These are phyloP conservation scores for Xiphophorus couchianus DNA, from an alignment of 2,113 vertebrate genomes.

Conservation along the genomic window DNA sequence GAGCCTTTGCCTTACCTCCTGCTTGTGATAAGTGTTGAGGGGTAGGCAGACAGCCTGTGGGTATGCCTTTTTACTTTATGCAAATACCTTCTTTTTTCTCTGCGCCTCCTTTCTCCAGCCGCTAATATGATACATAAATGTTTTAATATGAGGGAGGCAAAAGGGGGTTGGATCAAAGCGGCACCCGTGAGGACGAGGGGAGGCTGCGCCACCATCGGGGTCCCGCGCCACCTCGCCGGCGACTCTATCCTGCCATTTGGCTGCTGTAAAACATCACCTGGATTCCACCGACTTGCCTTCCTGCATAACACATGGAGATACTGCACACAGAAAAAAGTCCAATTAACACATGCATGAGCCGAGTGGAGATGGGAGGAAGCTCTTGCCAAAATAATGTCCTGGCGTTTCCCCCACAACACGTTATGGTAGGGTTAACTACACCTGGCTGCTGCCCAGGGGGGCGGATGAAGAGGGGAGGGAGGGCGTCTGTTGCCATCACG, in stretches of 20 bases:
- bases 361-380: constrained; percentile 55
- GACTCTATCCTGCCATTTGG: constrained; percentile 57
- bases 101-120: constrained; percentile 46
- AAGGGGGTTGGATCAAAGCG: constrained; percentile 49
- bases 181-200: constrained; percentile 33
- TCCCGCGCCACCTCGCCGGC: constrained; percentile 36
- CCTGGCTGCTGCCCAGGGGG: constrained; percentile 7
- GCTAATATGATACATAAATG: constrained; percentile 76
- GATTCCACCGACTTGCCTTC: constrained; percentile 61
- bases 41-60: constrained; percentile 75
- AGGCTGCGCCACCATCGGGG: constrained; percentile 40
- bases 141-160: constrained; percentile 56
- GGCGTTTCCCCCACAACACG: constrained; percentile 42
- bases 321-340: constrained; percentile 64
- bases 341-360: constrained; percentile 78
- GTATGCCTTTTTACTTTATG: constrained; percentile 69
- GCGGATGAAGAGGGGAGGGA: background rate
- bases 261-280: constrained; percentile 61
- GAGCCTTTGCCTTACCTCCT: constrained; percentile 52
- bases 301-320: constrained; percentile 62
- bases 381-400: constrained; percentile 64
- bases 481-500: background rate
- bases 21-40: constrained; percentile 75
- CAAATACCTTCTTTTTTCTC: constrained; percentile 72
- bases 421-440: constrained; percentile 52